These are phyloP conservation scores for Craseonycteris thonglongyai DNA, from an alignment of 2,113 vertebrate species.

Conservation along the genomic window DNA sequence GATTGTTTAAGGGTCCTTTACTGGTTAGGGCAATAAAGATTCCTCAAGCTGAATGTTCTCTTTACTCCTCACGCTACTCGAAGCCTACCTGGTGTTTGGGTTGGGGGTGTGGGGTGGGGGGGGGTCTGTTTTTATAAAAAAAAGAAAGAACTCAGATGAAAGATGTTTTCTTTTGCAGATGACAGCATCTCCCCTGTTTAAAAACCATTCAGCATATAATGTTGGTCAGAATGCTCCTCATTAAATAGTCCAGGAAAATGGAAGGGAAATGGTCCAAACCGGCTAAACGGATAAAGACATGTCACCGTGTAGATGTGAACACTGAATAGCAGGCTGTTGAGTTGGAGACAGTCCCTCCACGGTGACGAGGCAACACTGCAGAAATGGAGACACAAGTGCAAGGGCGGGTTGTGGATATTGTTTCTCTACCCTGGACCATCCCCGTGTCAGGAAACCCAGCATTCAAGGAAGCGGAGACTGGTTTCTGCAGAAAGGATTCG, in stretches of 20 bases:
- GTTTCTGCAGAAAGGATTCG: not conserved
- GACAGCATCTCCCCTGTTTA: constrained; percentile 20
- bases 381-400: accelerated
- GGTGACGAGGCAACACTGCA: accelerated
- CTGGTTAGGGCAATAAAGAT: constrained; percentile 57
- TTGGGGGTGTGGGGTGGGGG: too few species aligned
- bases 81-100: not conserved
- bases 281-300: not conserved
- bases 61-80: not conserved
- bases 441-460: not conserved
- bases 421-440: not conserved
- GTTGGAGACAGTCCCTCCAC: not conserved
- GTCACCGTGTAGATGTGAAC: not conserved
- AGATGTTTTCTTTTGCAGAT: constrained; percentile 1
- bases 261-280: not conserved
- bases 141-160: not conserved
- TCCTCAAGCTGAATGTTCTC: constrained; percentile 41
- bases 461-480: not conserved
- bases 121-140: too few species aligned
- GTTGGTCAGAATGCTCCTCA: not conserved
- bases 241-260: constrained; percentile 11
- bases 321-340: not conserved
- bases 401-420: accelerated
- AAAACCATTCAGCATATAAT: constrained; percentile 29
- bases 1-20: constrained; percentile 56